A percentile compares a stretch with the other conserved stretches of the same genome.
These are phyloP conservation scores for Vollenhovia emeryi DNA, from an alignment of 1,140 invertebrate genomes.

Conservation along the genomic window DNA sequence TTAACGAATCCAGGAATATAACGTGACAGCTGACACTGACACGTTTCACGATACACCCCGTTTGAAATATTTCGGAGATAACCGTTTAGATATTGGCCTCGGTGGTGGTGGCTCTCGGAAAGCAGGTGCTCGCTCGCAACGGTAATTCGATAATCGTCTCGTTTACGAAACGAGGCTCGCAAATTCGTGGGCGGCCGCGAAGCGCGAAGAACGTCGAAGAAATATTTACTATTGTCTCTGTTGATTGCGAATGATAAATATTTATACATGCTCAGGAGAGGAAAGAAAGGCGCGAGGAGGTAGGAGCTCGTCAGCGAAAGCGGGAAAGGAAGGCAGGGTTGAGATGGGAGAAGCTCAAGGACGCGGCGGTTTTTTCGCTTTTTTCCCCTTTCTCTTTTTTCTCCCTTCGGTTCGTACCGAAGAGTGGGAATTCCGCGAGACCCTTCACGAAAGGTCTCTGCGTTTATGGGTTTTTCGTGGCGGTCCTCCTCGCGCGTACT, in stretches of 20 bases:
- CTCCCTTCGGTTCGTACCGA: not conserved
- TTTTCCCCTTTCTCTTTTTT: not conserved
- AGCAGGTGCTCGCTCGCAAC: not conserved
- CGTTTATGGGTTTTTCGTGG: constrained; percentile 4
- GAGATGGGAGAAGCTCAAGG: constrained; percentile 49
- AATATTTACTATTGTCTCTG: constrained; percentile 23
- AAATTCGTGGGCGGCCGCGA: not conserved
- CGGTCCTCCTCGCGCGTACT: not conserved
- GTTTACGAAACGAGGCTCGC: not conserved
- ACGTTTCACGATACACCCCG: not conserved
- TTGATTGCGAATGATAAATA: constrained; percentile 46
- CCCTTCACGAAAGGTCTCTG: not conserved
- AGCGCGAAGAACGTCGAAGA: not conserved
- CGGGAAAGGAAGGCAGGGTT: constrained; percentile 47
- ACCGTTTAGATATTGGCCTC: not conserved
- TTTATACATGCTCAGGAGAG: not conserved
- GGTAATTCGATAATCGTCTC: constrained; percentile 24
- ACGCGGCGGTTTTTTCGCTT: constrained; percentile 19
- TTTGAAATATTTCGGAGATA: not conserved
- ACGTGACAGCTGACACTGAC: not conserved
- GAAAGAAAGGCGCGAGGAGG: not conserved
- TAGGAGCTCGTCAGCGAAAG: not conserved
- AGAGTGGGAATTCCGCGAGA: not conserved
- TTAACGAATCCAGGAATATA: constrained; percentile 3
- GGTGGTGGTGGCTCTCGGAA: not conserved